Base-by-base conservation (phyloP, 2,797 vertebrate genomes). In the Hafferia zeledoni region DNA sequence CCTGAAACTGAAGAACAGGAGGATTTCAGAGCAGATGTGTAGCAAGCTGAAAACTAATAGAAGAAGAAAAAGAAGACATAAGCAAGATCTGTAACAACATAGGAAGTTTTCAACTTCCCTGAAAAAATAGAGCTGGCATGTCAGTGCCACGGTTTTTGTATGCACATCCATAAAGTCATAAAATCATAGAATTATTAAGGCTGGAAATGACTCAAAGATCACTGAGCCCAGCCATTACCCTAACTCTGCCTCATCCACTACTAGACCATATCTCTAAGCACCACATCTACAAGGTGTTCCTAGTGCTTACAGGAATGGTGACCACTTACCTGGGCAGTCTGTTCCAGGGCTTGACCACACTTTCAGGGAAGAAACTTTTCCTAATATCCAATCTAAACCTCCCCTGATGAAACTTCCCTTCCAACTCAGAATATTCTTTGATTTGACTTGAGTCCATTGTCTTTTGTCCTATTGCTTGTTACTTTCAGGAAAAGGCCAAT, bases 1-100 rank as follows among this genome's bases (percentile, higher is more conserved):
- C 81, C 64, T 84, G 77, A 87, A 79, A 92, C 70, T 37, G 63
- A 89, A 49, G 44, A 76, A 57, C 56, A 79, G 67, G 43, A 83
- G 72, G 25, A 46, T 49, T 76, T 35, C 47, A 88, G 70, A 92
- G 77, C 72, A 93, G 61, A 89, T 78, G 24, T 33, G 47, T 28
- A 93, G 50, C 72, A 83, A 81, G 55, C 39, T 77, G 53, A 87
- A 89, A 91, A 52, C 27, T 68, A 35, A 63, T 22, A 80, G 44
- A 57, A 87, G 20, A 55, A 55, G 27, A 55, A 60, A 28, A 55
- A 52, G 46, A 63, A n/a, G 31, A 20, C 5, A 1, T 33, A 65
- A 61, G 43, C 75, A 89, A 86, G 30, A 18, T 63, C 27, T 50
- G 31, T 41, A 78, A 37, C 9, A 83, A 49, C 2, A 19, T 1